These are phyloP conservation scores for Agriopis marginaria DNA, from an alignment of 2,888 invertebrate species.

Conservation along the genomic window DNA sequence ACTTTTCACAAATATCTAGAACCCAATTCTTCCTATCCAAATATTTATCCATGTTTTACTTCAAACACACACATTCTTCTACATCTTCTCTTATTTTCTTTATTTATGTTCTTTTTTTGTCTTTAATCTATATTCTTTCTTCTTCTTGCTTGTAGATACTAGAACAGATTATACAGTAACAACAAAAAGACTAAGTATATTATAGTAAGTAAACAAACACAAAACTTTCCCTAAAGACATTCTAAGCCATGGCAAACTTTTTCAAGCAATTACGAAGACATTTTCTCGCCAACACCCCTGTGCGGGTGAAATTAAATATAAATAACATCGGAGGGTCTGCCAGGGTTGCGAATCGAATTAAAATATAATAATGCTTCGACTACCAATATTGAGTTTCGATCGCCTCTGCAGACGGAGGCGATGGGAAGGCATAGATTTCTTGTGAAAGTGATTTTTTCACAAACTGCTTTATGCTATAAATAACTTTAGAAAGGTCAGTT, in stretches of 20 bases:
- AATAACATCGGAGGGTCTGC: conserved; percentile 64
- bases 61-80: no score
- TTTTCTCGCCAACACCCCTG: conserved; percentile 47
- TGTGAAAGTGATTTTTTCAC: not conserved
- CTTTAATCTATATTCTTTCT: no score
- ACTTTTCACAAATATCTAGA: no score
- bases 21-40: no score
- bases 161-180: not conserved
- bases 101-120: no score
- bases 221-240: not conserved
- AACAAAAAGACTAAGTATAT: not conserved
- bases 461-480: no score
- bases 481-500: no score
- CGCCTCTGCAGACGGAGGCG: conserved; percentile 11
- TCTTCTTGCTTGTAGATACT: no score
- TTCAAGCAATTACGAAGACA: conserved; percentile 40
- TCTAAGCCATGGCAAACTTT: conserved; percentile 17
- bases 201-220: conserved; percentile 1
- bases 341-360: conserved; percentile 68
- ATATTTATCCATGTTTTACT: no score
- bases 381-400: conserved; percentile 48
- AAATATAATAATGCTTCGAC: conserved; percentile 65
- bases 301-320: conserved; percentile 69
- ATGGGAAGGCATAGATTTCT: not conserved
- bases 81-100: no score